Conservation (phyloP, 2,888 invertebrate genomes). For the Dyspetes luteomarginatus region DNA sequence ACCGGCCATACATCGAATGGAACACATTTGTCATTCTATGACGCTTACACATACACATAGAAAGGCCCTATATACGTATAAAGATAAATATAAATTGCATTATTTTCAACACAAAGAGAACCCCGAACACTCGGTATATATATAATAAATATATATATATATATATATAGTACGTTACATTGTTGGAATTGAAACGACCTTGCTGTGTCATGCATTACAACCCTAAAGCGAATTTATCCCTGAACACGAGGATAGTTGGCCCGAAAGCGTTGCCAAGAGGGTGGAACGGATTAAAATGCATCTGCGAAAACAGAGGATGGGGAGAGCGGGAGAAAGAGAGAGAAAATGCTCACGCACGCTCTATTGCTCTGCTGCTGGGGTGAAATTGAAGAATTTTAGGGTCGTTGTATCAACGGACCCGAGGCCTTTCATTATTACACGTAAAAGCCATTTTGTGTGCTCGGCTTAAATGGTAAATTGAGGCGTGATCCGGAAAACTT, state of each 20-base stretch:
- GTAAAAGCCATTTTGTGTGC: constrained; percentile 22
- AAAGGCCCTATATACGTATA: background rate
- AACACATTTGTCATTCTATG: constrained; percentile 51
- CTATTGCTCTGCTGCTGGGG: constrained; percentile 59
- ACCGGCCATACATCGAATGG: constrained; percentile 22
- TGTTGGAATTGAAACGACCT: constrained; percentile 55
- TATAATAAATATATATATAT: background rate
- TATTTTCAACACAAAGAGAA: constrained; percentile 16
- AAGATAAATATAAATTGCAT: constrained; percentile 2
- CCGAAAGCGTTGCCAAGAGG: constrained; percentile 57
- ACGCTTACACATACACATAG: background rate
- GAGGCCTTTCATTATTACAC: constrained; percentile 19
- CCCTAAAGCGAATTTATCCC: constrained; percentile 51
- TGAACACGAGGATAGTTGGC: constrained; percentile 32
- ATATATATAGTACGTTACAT: constrained; percentile 21
- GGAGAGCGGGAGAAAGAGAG: background rate
- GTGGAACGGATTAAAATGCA: constrained; percentile 73
- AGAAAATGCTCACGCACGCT: too few species aligned
- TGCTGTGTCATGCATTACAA: constrained; percentile 32
- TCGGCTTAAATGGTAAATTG: background rate
- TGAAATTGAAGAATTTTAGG: constrained; percentile 67
- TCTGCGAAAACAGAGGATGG: constrained; percentile 48
- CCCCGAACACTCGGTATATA: background rate
- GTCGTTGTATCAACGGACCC: constrained; percentile 6
- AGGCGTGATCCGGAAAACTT: background rate